These are phyloP conservation scores for Morpho deidamia DNA, from an alignment of 2,888 invertebrate genomes.

Conservation along the genomic window DNA sequence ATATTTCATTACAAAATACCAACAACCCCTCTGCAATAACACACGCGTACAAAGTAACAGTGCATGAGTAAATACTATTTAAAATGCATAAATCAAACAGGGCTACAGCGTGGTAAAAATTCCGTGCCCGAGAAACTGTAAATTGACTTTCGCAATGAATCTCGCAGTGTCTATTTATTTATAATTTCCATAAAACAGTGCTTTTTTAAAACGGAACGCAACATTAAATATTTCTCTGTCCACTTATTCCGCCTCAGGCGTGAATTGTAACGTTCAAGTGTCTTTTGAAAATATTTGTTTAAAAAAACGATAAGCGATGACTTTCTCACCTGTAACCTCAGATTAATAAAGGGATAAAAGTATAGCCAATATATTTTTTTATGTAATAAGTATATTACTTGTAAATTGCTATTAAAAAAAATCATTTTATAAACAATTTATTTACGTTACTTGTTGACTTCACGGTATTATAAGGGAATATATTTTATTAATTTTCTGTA, in stretches of 20 bases:
- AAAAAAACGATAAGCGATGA: constrained; percentile 22
- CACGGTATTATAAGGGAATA: too few species aligned
- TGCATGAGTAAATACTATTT: constrained; percentile 13
- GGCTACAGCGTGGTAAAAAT: constrained; percentile 13
- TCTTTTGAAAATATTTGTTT: constrained; percentile 33
- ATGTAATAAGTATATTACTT: too few species aligned
- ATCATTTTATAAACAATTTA: too few species aligned
- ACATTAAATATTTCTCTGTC: constrained; percentile 40
- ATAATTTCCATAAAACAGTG: constrained; percentile 37
- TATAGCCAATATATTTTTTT: too few species aligned
- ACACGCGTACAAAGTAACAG: background rate
- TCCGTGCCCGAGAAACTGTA: constrained; percentile 10
- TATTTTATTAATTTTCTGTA: too few species aligned
- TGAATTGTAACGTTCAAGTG: constrained; percentile 35
- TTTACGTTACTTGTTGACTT: too few species aligned
- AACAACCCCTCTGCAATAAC: too few species aligned
- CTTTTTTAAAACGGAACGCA: constrained; percentile 38
- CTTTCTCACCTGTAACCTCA: constrained; percentile 11
- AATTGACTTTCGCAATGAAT: constrained; percentile 24
- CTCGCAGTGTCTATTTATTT: constrained; percentile 32
- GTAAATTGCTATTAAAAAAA: too few species aligned
- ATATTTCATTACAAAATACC: too few species aligned
- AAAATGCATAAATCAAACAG: constrained; percentile 17
- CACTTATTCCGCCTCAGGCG: constrained; percentile 22
- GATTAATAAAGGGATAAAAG: too few species aligned